Base-by-base conservation (phyloP, 2,797 vertebrate species). In the Anguilla marmorata region DNA sequence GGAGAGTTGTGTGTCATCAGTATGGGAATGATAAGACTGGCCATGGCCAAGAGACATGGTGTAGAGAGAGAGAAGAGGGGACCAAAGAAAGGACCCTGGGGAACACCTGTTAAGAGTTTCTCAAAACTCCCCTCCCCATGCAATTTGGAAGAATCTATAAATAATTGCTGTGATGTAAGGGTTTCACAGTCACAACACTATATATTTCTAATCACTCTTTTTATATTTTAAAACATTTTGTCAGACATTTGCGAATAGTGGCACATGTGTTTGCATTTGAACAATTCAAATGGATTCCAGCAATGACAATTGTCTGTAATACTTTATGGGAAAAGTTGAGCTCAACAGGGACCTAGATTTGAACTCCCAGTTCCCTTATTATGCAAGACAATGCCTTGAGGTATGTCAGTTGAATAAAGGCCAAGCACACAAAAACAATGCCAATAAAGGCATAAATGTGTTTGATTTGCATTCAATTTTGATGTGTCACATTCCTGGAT, bases 341-440 rank as follows among this genome's bases (percentile, higher is more conserved):
- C 45, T 86, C 85, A n/a, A 50, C 52, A n/a, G 88, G 60, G 82
- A 89, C 16, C 8, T 9, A 74, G 82, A 85, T 82, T 87, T 89
- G 85, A 56, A 45, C 85, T 87, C 89, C 21, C 45, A 84, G 48
- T 83, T 87, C 58, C 72, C 88, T 87, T 85, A 89, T 90, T 91
- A 89, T 89, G 88, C 48, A 87, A 90, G 87, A 90, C 63, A 30
- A 89, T 80, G 87, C 90, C 88, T 84, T 27, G 56, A 86, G 89
- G 80, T 90, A 60, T 85, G 84, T 48, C 58, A 88, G 41, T 84
- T 89, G 90, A 89, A 88, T 41, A 41, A 86, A 69, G 87, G 88
- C 89, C 89, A 90, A 50, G 86, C 58, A 89, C 56, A 86, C 87
- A 89, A 88, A 92, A 91, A 90, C 90, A 88, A 87, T 21, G 8